Conservation (phyloP, 2,113 vertebrate species). For the Cyanoramphus novaezelandiae region DNA sequence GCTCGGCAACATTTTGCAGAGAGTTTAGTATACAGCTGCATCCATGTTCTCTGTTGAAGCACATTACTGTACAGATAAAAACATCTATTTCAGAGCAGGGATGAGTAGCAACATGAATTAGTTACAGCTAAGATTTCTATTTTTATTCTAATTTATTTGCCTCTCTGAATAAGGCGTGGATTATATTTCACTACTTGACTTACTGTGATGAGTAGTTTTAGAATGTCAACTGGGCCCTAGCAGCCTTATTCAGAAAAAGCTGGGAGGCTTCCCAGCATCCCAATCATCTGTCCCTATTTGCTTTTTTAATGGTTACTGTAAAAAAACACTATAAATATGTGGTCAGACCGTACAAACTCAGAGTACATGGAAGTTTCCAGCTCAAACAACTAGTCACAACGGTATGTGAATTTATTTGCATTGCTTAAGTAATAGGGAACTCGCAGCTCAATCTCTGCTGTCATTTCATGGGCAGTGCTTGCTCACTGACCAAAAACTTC, state of each 20-base stretch:
- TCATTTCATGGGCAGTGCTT: background rate
- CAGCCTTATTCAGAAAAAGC: background rate
- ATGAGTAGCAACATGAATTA: background rate
- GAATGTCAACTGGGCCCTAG: background rate
- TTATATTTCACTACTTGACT: background rate
- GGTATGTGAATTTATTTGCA: background rate
- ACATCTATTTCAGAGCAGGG: background rate
- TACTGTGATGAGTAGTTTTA: background rate
- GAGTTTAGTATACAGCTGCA: constrained; percentile 2
- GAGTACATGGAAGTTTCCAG: background rate
- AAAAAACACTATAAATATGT: background rate
- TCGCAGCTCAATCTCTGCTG: background rate
- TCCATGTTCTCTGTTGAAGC: background rate
- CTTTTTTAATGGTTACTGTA: background rate
- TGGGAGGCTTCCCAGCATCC: background rate
- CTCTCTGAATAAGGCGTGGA: background rate
- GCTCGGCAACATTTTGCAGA: background rate
- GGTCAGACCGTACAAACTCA: background rate
- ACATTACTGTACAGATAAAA: background rate
- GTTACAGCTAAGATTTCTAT: background rate
- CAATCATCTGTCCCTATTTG: background rate
- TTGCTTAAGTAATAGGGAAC: background rate
- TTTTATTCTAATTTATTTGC: constrained; percentile 1
- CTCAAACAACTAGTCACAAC: background rate
- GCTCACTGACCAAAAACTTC: background rate